Evolutionary conservation across 2,888 invertebrate genomes (phyloP).

Genomic region (Apoderus coryli): DNA sequence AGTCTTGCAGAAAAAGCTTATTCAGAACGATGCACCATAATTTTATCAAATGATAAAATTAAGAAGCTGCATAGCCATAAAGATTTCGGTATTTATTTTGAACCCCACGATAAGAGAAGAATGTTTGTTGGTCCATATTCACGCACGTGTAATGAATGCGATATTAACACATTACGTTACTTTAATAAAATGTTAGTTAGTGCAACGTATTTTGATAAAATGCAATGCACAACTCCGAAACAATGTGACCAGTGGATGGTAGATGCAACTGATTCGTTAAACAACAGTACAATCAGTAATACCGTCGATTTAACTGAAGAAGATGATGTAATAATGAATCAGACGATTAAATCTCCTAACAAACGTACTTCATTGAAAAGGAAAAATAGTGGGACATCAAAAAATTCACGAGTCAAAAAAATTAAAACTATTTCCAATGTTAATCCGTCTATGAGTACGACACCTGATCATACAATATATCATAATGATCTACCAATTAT

Average conservation of each 20-base stretch:
- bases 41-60: slow-evolving; percentile 25
- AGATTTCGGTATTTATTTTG: slow-evolving; percentile 29
- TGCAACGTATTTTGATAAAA: slow-evolving; percentile 23
- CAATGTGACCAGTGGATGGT: slow-evolving; percentile 19
- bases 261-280: slow-evolving; percentile 11
- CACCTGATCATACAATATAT: no score
- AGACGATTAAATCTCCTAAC: no score
- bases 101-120: slow-evolving; percentile 23
- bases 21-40: slow-evolving; percentile 35
- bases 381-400: no score
- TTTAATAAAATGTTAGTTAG: slow-evolving; percentile 25
- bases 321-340: no score
- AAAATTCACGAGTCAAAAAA: no score
- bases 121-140: slow-evolving; percentile 32
- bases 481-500: no score
- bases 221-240: slow-evolving; percentile 19
- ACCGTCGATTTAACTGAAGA: background rate
- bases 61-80: slow-evolving; percentile 19
- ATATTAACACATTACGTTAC: slow-evolving; percentile 26
- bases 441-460: no score
- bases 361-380: no score
- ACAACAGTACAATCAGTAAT: background rate
- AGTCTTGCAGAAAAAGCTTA: slow-evolving; percentile 36
- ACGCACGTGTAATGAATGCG: slow-evolving; percentile 19
- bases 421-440: no score